A percentile compares a stretch with the other conserved stretches of the same genome.
These are phyloP conservation scores for Polymixis lichenea DNA, from an alignment of 2,888 invertebrate genomes.

Conservation along the genomic window DNA sequence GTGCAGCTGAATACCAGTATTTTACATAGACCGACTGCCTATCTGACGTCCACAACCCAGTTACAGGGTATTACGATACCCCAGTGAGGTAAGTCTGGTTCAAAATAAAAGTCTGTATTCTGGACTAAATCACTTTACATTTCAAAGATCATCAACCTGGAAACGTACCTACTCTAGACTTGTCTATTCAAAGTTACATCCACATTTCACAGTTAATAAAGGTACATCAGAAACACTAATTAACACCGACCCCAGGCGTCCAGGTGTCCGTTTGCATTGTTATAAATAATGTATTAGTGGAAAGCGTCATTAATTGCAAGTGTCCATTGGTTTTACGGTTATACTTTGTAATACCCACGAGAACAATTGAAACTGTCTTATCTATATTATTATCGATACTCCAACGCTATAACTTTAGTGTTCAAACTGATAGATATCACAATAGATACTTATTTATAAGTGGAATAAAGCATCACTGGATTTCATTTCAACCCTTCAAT, in stretches of 20 bases:
- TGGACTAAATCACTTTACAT: not conserved
- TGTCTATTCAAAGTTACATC: slow-evolving; percentile 14
- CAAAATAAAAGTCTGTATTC: not conserved
- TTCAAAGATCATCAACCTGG: not conserved
- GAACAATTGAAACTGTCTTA: slow-evolving; percentile 38
- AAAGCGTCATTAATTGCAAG: slow-evolving; percentile 59
- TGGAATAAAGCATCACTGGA: not conserved
- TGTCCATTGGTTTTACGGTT: slow-evolving; percentile 40
- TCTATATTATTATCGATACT: slow-evolving; percentile 21
- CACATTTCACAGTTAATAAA: slow-evolving; percentile 34
- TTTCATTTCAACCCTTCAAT: slow-evolving; percentile 41
- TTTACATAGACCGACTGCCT: too few relatives aligned
- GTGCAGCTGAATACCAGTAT: too few relatives aligned
- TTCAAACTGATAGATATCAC: slow-evolving; percentile 21
- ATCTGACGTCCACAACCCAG: too few relatives aligned
- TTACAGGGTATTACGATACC: too few relatives aligned
- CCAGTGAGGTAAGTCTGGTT: too few relatives aligned
- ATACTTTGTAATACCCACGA: slow-evolving; percentile 30
- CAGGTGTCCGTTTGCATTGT: slow-evolving; percentile 54
- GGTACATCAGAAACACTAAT: slow-evolving; percentile 47
- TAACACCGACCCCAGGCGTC: slow-evolving; percentile 49
- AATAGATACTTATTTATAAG: slow-evolving; percentile 13
- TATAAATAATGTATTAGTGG: slow-evolving; percentile 62
- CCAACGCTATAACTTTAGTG: slow-evolving; percentile 2
- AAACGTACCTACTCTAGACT: not conserved